Conservation (phyloP, 1,140 invertebrate species). For the Oncopeltus fasciatus region DNA sequence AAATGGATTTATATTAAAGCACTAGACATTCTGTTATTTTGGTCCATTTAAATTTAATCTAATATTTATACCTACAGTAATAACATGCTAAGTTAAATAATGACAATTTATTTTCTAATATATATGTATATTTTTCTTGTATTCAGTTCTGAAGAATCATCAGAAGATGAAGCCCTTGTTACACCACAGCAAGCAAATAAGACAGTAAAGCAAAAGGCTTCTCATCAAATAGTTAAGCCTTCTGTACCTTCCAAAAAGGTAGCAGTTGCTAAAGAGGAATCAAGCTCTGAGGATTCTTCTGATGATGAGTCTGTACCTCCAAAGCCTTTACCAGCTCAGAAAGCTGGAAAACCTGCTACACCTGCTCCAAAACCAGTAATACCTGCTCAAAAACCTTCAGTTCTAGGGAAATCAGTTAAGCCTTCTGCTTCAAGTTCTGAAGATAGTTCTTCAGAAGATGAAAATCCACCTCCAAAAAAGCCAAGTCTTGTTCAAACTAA, state of each 20-base stretch:
- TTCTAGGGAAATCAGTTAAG: too few relatives aligned
- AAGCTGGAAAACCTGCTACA: neutral
- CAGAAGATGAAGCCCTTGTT: constrained; percentile 22
- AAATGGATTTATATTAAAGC: too few relatives aligned
- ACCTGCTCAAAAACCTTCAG: neutral
- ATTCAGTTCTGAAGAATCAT: constrained; percentile 10
- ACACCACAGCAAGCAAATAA: constrained; percentile 30
- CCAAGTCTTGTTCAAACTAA: neutral
- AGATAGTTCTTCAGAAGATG: neutral
- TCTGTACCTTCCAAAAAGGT: constrained; percentile 25
- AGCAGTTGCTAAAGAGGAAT: neutral
- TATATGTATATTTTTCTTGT: too few relatives aligned
- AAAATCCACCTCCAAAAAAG: neutral
- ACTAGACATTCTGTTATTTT: too few relatives aligned
- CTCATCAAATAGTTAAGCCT: neutral
- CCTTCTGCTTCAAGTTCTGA: too few relatives aligned
- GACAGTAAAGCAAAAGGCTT: constrained; percentile 32
- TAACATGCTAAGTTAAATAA: too few relatives aligned
- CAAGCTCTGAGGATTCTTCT: constrained; percentile 24
- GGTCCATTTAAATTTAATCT: too few relatives aligned
- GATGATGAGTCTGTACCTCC: constrained; percentile 24
- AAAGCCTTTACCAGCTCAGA: neutral
- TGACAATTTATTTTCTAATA: too few relatives aligned
- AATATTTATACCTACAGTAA: too few relatives aligned
- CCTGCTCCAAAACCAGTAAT: neutral